phyloP scores from a whole-genome alignment of 2,797 vertebrate genomes.

The Sebastes vulpes region DNA sequence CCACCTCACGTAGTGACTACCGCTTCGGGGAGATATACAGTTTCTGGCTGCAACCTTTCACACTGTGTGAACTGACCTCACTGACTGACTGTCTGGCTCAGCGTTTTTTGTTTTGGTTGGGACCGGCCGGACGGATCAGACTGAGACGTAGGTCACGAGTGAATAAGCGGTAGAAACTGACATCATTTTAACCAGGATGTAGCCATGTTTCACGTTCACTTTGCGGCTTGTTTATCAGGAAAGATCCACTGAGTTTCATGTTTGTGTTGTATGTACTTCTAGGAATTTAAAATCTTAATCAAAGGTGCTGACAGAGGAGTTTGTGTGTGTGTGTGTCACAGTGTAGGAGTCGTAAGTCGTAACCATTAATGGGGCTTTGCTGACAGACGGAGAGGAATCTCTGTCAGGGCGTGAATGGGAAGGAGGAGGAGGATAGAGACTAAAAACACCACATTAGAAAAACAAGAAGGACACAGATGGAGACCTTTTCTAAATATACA shows the following conservation, averaged over 20 bases:
- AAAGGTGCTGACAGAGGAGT: conserved; percentile 54
- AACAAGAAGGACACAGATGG: neutral
- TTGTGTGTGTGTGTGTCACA: conserved; percentile 7
- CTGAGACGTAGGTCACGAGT: neutral
- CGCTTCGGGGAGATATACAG: conserved; percentile 11
- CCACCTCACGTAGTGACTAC: neutral
- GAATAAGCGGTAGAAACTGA: neutral
- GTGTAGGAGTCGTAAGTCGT: neutral
- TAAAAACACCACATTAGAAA: conserved; percentile 1
- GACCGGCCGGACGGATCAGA: neutral
- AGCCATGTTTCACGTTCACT: neutral
- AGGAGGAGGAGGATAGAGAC: neutral
- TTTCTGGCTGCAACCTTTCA: conserved; percentile 32
- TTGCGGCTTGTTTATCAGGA: neutral
- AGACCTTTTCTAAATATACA: neutral
- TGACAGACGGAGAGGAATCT: conserved; percentile 59
- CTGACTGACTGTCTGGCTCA: conserved; percentile 22
- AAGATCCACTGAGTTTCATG: neutral
- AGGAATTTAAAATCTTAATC: conserved; percentile 51
- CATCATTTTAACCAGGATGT: neutral
- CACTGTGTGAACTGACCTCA: conserved; percentile 22
- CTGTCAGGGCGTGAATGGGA: neutral
- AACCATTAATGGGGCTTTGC: conserved; percentile 51
- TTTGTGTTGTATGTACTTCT: conserved; percentile 37
- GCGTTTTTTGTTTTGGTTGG: conserved; percentile 24